Evolutionary conservation across 2,888 invertebrate species (phyloP), one percentile per base, ranked within the genome.

Genomic region (Pimpla rufipes): DNA sequence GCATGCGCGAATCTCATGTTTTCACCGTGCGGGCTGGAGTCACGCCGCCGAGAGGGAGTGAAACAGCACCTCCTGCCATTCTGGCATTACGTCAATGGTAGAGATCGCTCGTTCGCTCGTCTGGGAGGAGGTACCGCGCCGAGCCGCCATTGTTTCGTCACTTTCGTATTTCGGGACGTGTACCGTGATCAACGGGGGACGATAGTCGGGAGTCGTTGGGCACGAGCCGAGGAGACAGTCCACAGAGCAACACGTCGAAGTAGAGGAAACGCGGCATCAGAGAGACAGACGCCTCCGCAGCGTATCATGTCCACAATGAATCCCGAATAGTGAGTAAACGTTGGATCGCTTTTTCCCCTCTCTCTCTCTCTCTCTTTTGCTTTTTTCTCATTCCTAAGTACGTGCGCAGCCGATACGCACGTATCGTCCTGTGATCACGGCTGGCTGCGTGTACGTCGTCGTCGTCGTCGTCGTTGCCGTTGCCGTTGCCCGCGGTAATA

Each of bases 271-370:
- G 45, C 59, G 73, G 45, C 62, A 74, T 74, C 47, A 50, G 62
- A 21, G 45, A 62, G 62, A 74, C 62, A 62, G 74, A 74, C 74
- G 79, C 87, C 85, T 88, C 86, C 85, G 84, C 87, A 88, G 85
- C 90, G 86, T 93, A 93, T 90, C 87, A 93, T 93, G 93, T 93
- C 93, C 92, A 93, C 93, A 90, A 94, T 94, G 94, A 94, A 94
- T 92, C 94, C 94, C 85, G 94, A 94, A 90, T 94, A 94, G 94
- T 94, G 89, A 94, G 94, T 93, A 92, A 90, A 91, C 87, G 67
- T 76, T 66, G 59, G 57, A 55, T 70, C 21, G 50, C 40, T 47
- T 47, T 68, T 80, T 76, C n/a, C n/a, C n/a, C n/a, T n/a, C n/a
- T n/a, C n/a, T n/a, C n/a, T n/a, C n/a, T 83, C 83, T 66, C 80